These are phyloP conservation scores for Pipistrellus pygmaeus DNA, from an alignment of 2,797 vertebrate genomes.

Conservation along the genomic window DNA sequence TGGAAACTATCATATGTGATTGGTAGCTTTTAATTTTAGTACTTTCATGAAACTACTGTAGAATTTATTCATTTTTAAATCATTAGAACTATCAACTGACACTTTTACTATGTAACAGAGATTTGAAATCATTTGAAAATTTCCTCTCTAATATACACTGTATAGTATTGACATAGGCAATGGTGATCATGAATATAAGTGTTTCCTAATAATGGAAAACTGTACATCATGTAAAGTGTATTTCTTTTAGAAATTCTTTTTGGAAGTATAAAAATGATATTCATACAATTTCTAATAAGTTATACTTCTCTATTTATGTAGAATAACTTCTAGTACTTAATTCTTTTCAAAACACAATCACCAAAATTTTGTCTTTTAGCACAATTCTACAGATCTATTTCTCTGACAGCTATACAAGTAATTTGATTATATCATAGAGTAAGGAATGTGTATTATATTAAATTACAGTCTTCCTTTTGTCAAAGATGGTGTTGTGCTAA, in stretches of 20 bases:
- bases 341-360: slow-evolving; percentile 12
- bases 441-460: not conserved
- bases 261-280: too few relatives aligned
- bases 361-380: not conserved
- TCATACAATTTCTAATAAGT: slow-evolving; percentile 51
- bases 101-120: slow-evolving; percentile 55
- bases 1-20: not conserved
- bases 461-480: slow-evolving; percentile 17
- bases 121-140: slow-evolving; percentile 63
- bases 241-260: slow-evolving; percentile 39
- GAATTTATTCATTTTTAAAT: slow-evolving; percentile 54
- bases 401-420: not conserved
- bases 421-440: not conserved
- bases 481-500: not conserved
- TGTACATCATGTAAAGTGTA: not conserved
- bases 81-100: not conserved
- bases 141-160: not conserved
- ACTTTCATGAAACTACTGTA: not conserved
- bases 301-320: not conserved
- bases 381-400: not conserved
- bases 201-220: slow-evolving; percentile 63
- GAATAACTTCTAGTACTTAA: not conserved
- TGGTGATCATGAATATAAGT: slow-evolving; percentile 55
- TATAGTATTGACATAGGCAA: slow-evolving; percentile 29
- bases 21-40: slow-evolving; percentile 61